Evolutionary conservation across 2,888 invertebrate genomes (phyloP), one percentile per base, ranked within the genome.

Genomic region (Mamestra brassicae): DNA sequence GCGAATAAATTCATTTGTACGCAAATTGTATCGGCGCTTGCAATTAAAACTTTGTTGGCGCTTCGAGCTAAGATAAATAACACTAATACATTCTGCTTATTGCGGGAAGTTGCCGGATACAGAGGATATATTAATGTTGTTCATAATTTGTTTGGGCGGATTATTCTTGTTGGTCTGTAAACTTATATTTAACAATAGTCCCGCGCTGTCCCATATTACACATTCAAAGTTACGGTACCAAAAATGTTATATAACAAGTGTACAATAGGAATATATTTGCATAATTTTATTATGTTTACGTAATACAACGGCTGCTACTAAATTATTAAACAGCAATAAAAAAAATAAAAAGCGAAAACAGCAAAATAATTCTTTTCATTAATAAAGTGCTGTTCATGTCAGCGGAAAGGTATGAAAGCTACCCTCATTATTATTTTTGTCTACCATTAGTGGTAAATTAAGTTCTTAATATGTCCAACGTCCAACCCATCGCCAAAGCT

Each of bases 1-100:
- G 94, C 95, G 93, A 96, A 96, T 96, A 96, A 96, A 96, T 96
- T 96, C 96, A 96, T 96, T 96, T 96, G 95, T 95, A 96, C 95
- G 95, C 96, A 96, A 96, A 96, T 96, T 96, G 96, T 96, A 96
- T 96, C 95, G 96, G 96, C 95, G 95, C 95, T 95, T 94, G 96
- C 96, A 96, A 96, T 96, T 96, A 96, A 96, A 96, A 96, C 96
- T 96, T 96, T 96, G 96, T 93, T 96, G 94, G 94, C 94, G 95
- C 95, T 94, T 89, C 93, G 92, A 93, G 95, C 94, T 94, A 96
- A 96, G 96, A 96, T 96, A 96, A 96, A 96, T 96, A 96, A 96
- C 95, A 93, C 95, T 96, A 96, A 96, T 96, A 96, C 95, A 95
- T 96, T 96, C 93, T 94, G 95, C 95, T 96, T 96, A 96, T 96